Percentiles rank a stretch among this genome's conserved stretches.
These are phyloP conservation scores for Peucedramus taeniatus DNA, from an alignment of 2,113 vertebrate species.

Conservation along the genomic window DNA sequence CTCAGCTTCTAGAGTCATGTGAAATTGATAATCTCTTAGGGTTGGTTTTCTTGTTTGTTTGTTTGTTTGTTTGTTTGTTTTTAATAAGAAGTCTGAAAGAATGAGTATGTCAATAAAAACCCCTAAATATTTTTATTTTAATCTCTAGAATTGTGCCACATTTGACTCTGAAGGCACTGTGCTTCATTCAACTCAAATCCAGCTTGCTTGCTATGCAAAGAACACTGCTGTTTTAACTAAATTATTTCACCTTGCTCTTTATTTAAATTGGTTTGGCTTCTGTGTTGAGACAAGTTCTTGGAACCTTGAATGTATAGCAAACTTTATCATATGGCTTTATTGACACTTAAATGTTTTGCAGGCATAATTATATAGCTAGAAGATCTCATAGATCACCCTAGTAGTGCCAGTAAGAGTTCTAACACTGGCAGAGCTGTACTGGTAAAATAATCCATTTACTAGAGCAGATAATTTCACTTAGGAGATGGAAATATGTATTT, in stretches of 20 bases:
- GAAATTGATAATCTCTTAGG: not conserved
- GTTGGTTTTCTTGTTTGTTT: not conserved
- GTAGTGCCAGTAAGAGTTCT: not conserved
- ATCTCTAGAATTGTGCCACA: not conserved
- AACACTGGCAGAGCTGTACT: not conserved
- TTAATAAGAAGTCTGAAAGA: not conserved
- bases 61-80: not conserved
- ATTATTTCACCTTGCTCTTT: not conserved
- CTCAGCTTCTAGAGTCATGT: not conserved
- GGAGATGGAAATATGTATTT: not conserved
- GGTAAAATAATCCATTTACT: not conserved
- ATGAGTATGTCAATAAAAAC: not conserved
- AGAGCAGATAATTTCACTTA: not conserved
- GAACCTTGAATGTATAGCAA: not conserved
- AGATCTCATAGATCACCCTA: not conserved
- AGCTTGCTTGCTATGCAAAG: not conserved
- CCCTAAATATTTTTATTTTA: not conserved
- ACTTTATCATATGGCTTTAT: not conserved
- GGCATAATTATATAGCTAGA: not conserved
- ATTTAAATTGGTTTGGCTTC: conserved; percentile 24
- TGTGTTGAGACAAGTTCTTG: conserved; percentile 4
- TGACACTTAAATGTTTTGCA: not conserved
- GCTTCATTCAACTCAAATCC: not conserved
- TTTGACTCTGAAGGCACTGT: not conserved
- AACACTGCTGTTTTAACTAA: not conserved